Base-by-base conservation (phyloP, 23 tunicate species). In the Oikopleura albicans region DNA sequence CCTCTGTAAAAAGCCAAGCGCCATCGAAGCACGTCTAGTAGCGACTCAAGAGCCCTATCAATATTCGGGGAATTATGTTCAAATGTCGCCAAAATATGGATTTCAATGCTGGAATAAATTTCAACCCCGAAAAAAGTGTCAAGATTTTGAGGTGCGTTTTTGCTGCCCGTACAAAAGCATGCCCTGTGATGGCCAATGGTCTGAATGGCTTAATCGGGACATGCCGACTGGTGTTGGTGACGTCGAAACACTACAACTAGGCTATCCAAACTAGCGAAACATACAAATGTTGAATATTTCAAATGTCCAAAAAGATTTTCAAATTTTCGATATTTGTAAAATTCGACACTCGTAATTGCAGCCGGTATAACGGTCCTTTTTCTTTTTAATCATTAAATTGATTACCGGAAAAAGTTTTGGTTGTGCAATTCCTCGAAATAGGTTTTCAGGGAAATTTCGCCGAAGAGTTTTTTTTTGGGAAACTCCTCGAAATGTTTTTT, bases 81-180 rank as follows among this genome's bases (percentile, higher is more conserved):
- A 71, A 71, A 71, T 71, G 31, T 71, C 79, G 37, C 34, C 79
- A 8, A 12, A 49, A 49, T 27, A 27, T 16, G 37, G 79, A 16
- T 37, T 71, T 29, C 35, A 71, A 2, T 71, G 79, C 79, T 71
- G 79, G 79, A 71, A 71, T 31, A 16, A 71, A 12, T 31, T 71
- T 71, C 79, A 71, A 31, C 34, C 79, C 28, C 33, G 37, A 71
- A 29, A 71, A 71, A 2, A 12, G 2, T 71, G 79, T 37, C 2
- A 27, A 16, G 79, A 71, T 71, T 71, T 71, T 31, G 79, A 71
- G 31, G 79, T 71, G 33, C 33, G 79, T 22, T 71, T 71, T 71
- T 71, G 79, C 31, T 71, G 79, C 35, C 79, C 79, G 4, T 2
- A 29, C 36, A 29, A 16, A 71, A 37, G 37, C 28, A 29, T 16